Evolutionary conservation across 2,888 invertebrate species (phyloP), one percentile per base, ranked within the genome.

Genomic region (Cataglyphis altisquamis): DNA sequence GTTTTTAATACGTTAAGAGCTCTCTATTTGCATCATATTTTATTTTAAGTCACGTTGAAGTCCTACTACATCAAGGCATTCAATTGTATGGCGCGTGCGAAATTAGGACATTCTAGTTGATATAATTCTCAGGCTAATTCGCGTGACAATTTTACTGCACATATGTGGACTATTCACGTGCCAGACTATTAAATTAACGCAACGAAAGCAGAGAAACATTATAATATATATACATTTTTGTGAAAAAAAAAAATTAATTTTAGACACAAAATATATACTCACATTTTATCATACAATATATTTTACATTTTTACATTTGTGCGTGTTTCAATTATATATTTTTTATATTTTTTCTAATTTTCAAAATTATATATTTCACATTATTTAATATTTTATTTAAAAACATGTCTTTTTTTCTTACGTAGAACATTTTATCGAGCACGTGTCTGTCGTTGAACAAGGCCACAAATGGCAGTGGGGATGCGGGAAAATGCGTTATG

Each of bases 391-490:
- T 45, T 62, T 60, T 25, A 73, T 41, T 39, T 18, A 62, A 29
- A 75, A 75, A 64, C 62, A 72, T 70, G 70, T 80, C 63, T 83
- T 68, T 73, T 2, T n/a, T 52, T n/a, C n/a, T 52, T n/a, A 2
- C 52, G 8, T 68, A 21, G 78, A 41, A 52, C 32, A 15, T 64
- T 39, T 89, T 86, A 84, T 86, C 83, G 72, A 73, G 88, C 92
- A 91, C 92, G 92, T 92, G 85, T 87, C 85, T 82, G 87, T 82
- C 87, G 25, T 84, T 78, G 86, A 91, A 91, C 90, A 86, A 86
- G 83, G 80, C 91, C 89, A 86, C 89, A 91, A 91, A 92, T 91
- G 92, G 92, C 86, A 90, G 86, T 87, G 82, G 83, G 88, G 86
- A 88, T 86, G 73, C 78, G 85, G 57, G 86, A 87, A 86, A 88